Conservation (phyloP, 1,140 invertebrate genomes). For the Pogonus chalceus region DNA sequence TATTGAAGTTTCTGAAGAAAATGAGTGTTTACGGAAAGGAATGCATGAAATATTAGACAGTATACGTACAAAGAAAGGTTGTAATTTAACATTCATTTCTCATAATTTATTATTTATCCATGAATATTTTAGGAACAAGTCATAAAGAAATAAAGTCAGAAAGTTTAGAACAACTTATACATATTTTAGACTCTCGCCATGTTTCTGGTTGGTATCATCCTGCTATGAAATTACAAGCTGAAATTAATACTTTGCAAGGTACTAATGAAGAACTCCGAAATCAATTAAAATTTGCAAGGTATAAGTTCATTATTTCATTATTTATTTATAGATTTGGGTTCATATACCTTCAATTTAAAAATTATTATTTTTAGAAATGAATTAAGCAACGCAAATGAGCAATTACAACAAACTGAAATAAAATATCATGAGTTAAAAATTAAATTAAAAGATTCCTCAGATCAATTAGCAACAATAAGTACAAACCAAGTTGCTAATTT, state of each 20-base stretch:
- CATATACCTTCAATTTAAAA: not conserved
- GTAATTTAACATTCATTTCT: slow-evolving; percentile 24
- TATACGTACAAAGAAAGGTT: slow-evolving; percentile 47
- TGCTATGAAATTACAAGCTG: slow-evolving; percentile 58
- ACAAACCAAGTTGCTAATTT: not conserved
- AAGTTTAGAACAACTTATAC: slow-evolving; percentile 46
- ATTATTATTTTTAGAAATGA: slow-evolving; percentile 18
- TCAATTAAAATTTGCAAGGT: slow-evolving; percentile 40
- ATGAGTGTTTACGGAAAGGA: slow-evolving; percentile 57
- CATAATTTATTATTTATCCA: not conserved
- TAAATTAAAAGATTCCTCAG: not conserved
- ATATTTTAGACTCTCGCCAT: slow-evolving; percentile 56
- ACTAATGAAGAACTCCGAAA: slow-evolving; percentile 45
- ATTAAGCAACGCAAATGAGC: slow-evolving; percentile 16
- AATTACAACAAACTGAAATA: slow-evolving; percentile 20
- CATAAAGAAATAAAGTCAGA: slow-evolving; percentile 36
- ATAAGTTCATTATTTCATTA: slow-evolving; percentile 14
- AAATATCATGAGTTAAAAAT: slow-evolving; percentile 19
- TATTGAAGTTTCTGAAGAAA: slow-evolving; percentile 51
- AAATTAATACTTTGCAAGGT: slow-evolving; percentile 50
- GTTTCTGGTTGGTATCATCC: slow-evolving; percentile 65
- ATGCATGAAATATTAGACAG: slow-evolving; percentile 56
- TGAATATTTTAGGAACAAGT: slow-evolving; percentile 18
- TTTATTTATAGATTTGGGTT: not conserved
- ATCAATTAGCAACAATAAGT: not conserved